Base-by-base conservation (phyloP, 2,113 vertebrate species). In the Oncorhynchus mykiss region DNA sequence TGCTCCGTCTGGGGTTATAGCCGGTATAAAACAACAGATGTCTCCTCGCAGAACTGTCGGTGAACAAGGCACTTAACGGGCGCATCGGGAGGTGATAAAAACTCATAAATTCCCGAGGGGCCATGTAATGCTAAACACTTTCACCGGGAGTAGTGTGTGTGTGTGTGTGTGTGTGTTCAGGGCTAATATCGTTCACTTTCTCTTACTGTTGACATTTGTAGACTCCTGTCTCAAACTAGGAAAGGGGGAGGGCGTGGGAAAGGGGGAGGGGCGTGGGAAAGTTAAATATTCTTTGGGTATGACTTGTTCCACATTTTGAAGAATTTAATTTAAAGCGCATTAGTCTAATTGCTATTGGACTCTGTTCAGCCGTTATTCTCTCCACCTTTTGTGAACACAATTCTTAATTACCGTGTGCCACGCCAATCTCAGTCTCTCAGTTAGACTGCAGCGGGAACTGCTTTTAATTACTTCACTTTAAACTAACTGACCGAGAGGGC, bases 31-130 rank as follows among this genome's bases (percentile, higher is more conserved):
- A 96, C 97, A 99, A 96, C 97, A 99, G 97, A 99, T 99, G 97
- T 98, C 95, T 89, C 88, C 94, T 94, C 74, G 92, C 51, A 92
- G 93, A 93, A 83, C 89, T 86, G 94, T 90, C 91, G 94, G 95
- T 94, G 96, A 96, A 95, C 95, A 96, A 98, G 99, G 98, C 96
- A 98, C 96, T 99, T 97, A 97, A 96, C 96, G 95, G 95, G 95
- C 95, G 95, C 96, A 97, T 96, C 96, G 93, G 94, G 96, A 91
- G 91, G 96, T 96, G 97, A 98, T 97, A 98, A 98, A 96, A 96
- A 96, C 94, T 96, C 96, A 98, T 99, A 98, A 98, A 99, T 98
- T 98, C 97, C 97, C 97, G 94, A 96, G 96, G 95, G 97, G 95
- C 96, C 96, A 94, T 96, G 96, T 96, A 95, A 95, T 97, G 96